Evolutionary conservation across 1,140 invertebrate species (phyloP).

Genomic region (Nasonia giraulti): DNA sequence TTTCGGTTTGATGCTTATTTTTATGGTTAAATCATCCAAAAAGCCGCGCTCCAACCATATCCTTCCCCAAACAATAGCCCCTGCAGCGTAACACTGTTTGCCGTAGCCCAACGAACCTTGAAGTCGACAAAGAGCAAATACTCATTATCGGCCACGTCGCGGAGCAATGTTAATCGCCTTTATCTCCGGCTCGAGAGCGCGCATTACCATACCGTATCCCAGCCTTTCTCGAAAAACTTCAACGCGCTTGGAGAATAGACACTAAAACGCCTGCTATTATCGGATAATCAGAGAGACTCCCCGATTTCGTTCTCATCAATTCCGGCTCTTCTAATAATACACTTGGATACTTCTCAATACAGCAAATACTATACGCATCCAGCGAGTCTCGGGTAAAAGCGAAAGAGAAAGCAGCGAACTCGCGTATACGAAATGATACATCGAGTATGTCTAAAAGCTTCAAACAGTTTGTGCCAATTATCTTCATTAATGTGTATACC

Average conservation of each 20-base stretch:
- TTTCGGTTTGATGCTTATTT: too few relatives aligned
- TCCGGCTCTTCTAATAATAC: too few relatives aligned
- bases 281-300: neutral
- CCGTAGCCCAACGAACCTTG: conserved; percentile 7
- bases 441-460: too few relatives aligned
- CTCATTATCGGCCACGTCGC: conserved; percentile 50
- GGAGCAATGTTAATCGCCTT: conserved; percentile 22
- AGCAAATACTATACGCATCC: neutral
- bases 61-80: neutral
- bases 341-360: neutral
- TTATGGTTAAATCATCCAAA: too few relatives aligned
- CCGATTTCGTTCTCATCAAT: neutral
- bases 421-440: neutral
- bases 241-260: neutral
- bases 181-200: neutral
- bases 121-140: conserved; percentile 45
- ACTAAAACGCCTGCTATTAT: neutral
- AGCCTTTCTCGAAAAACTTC: neutral
- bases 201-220: neutral
- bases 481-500: neutral
- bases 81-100: neutral
- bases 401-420: conserved; percentile 38
- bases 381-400: conserved; percentile 8
- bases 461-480: neutral
- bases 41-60: neutral